Conservation (phyloP, 1,140 invertebrate genomes). For the Teleogryllus occipitalis region DNA sequence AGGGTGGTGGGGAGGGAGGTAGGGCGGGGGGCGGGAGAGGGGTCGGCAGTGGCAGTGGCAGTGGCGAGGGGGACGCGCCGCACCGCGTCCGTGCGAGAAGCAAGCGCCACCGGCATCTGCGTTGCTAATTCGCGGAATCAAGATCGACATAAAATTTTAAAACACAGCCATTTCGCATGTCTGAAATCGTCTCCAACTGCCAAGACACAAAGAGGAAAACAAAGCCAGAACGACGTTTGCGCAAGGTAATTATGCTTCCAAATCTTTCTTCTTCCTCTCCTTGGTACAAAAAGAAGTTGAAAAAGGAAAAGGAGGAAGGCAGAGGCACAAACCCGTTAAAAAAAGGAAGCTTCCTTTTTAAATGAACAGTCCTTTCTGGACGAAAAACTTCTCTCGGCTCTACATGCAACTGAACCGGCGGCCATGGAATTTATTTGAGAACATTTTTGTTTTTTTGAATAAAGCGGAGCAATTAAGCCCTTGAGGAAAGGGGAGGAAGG, state of each 20-base stretch:
- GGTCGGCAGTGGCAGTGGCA: no score
- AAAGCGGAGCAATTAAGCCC: not conserved
- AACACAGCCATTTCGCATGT: not conserved
- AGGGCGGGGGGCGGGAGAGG: no score
- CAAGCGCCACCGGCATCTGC: not conserved
- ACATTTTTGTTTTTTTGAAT: not conserved
- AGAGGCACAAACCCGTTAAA: not conserved
- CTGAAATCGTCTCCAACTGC: not conserved
- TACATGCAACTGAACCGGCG: not conserved
- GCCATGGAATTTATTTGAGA: not conserved
- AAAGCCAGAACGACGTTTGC: not conserved
- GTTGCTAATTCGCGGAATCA: conserved; percentile 1
- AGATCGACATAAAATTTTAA: not conserved
- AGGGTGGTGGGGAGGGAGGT: no score
- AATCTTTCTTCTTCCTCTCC: not conserved
- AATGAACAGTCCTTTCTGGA: not conserved
- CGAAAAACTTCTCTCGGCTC: not conserved
- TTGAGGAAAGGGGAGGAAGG: no score
- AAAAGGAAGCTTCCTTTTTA: not conserved
- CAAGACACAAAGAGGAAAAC: not conserved
- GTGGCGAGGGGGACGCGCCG: no score
- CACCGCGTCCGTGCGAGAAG: no score
- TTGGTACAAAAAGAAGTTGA: no score
- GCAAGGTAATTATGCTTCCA: not conserved
- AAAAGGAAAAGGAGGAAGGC: no score